Evolutionary conservation across 1,140 invertebrate species (phyloP).

Genomic region (Polypedilum pembai): DNA sequence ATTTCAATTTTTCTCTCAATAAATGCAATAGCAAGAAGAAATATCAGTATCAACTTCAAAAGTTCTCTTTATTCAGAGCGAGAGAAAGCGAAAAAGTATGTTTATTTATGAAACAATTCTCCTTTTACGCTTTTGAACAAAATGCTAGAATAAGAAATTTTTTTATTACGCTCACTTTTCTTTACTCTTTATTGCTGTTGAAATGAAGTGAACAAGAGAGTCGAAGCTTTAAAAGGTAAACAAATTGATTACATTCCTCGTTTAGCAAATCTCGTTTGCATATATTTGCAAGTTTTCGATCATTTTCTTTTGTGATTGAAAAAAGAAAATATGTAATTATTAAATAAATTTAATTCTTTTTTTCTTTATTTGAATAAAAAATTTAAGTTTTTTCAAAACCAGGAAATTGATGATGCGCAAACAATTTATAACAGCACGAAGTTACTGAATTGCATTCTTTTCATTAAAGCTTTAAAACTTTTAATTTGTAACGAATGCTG

Average conservation of each 20-base stretch:
- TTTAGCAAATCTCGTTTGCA: not conserved
- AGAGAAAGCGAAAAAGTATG: not conserved
- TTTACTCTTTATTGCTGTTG: not conserved
- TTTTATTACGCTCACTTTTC: constrained; percentile 12
- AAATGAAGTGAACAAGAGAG: not conserved
- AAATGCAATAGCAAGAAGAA: not conserved
- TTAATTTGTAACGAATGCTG: too few relatives aligned
- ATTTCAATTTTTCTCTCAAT: not conserved
- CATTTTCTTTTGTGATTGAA: too few relatives aligned
- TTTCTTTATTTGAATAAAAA: too few relatives aligned
- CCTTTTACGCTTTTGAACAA: not conserved
- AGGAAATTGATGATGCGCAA: too few relatives aligned
- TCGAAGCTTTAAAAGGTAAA: not conserved
- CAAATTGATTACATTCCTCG: not conserved
- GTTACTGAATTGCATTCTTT: too few relatives aligned
- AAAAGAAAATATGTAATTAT: too few relatives aligned
- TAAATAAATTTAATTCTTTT: too few relatives aligned
- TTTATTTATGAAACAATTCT: constrained; percentile 8
- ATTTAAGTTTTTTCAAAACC: too few relatives aligned
- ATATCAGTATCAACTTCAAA: not conserved
- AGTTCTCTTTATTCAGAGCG: not conserved
- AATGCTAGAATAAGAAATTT: not conserved
- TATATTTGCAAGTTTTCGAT: too few relatives aligned
- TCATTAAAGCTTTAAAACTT: too few relatives aligned
- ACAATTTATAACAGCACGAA: too few relatives aligned